These are phyloP conservation scores for Oryzias javanicus DNA, from an alignment of 2,113 vertebrate species.

Conservation along the genomic window DNA sequence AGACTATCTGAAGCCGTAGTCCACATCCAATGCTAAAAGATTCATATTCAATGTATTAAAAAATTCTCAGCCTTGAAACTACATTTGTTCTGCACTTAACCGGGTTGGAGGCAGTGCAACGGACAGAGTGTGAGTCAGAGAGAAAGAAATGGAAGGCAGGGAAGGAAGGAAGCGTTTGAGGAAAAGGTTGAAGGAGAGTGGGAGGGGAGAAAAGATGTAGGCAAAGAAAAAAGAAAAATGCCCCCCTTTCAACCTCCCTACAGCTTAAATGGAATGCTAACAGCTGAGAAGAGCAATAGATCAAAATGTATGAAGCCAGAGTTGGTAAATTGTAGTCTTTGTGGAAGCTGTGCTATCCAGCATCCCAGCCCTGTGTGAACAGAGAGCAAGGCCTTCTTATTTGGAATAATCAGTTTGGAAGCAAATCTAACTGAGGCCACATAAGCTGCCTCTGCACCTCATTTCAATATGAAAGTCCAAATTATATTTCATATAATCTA, in stretches of 20 bases:
- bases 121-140: constrained; percentile 41
- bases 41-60: constrained; percentile 71
- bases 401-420: constrained; percentile 74
- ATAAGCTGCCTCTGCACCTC: constrained; percentile 63
- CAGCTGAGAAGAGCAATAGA: constrained; percentile 70
- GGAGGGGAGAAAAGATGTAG: constrained; percentile 57
- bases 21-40: constrained; percentile 57
- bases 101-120: constrained; percentile 44
- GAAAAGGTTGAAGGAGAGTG: constrained; percentile 45
- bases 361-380: constrained; percentile 67
- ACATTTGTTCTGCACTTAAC: constrained; percentile 75
- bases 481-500: constrained; percentile 75
- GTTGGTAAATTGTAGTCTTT: constrained; percentile 77
- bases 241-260: constrained; percentile 69
- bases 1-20: constrained; percentile 71
- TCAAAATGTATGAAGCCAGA: constrained; percentile 75
- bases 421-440: constrained; percentile 67
- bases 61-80: constrained; percentile 78
- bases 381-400: constrained; percentile 71
- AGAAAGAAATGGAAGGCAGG: constrained; percentile 38
- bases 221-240: constrained; percentile 64
- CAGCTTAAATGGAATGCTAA: constrained; percentile 74
- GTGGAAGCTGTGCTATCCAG: constrained; percentile 71
- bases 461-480: constrained; percentile 79
- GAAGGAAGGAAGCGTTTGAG: constrained; percentile 28